A percentile compares a stretch with the other conserved stretches of the same genome.
These are phyloP conservation scores for Luffia ferchaultella DNA, from an alignment of 2,888 invertebrate species.

Conservation along the genomic window DNA sequence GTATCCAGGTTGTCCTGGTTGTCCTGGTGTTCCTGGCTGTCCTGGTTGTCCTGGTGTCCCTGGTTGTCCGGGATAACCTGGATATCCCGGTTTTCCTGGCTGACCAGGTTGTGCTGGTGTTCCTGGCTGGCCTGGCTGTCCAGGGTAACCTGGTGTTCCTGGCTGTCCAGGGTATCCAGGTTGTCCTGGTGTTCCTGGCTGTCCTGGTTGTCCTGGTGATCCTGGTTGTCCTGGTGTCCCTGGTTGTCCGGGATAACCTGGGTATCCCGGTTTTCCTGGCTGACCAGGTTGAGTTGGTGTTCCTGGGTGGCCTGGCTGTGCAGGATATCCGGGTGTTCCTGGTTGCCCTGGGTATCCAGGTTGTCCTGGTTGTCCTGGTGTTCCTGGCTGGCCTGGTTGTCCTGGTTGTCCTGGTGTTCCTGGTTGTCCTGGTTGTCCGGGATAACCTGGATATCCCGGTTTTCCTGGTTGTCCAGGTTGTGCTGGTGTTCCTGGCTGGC, in stretches of 20 bases:
- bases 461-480: conserved; percentile 4
- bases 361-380: conserved; percentile 19
- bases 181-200: conserved; percentile 36
- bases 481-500: conserved; percentile 1
- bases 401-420: conserved; percentile 21
- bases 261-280: conserved; percentile 25
- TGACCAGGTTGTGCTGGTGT: conserved; percentile 19
- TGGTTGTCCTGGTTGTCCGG: conserved; percentile 32
- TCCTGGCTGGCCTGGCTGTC: conserved; percentile 7
- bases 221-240: conserved; percentile 12
- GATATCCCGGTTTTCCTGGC: conserved; percentile 17
- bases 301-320: conserved; percentile 31
- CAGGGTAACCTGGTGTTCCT: conserved; percentile 14
- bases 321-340: conserved; percentile 38
- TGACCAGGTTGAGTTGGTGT: conserved; percentile 39
- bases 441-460: conserved; percentile 26
- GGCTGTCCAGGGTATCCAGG: conserved; percentile 28
- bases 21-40: conserved; percentile 17
- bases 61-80: conserved; percentile 7
- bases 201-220: conserved; percentile 11
- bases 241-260: conserved; percentile 22
- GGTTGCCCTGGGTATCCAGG: conserved; percentile 24
- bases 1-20: conserved; percentile 6
- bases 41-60: conserved; percentile 5
- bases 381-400: conserved; percentile 15